Conservation (phyloP, 2,797 vertebrate genomes). For the Melanotaenia trifasciata region DNA sequence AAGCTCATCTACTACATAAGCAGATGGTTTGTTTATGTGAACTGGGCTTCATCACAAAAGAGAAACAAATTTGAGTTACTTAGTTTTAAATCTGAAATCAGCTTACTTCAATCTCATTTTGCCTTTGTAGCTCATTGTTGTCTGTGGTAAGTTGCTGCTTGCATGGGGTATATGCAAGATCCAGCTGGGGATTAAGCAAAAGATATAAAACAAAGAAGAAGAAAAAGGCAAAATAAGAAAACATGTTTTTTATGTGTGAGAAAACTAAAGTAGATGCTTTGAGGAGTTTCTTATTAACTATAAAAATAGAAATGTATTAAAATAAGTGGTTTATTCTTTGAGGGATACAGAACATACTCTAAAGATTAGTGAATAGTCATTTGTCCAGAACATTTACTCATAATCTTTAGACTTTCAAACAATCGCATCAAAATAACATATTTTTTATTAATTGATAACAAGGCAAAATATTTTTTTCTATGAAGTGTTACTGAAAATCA, state of each 20-base stretch:
- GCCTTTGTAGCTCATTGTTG: constrained; percentile 69
- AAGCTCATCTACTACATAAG: constrained; percentile 35
- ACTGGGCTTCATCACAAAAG: constrained; percentile 39
- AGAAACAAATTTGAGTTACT: constrained; percentile 73
- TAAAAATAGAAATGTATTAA: constrained; percentile 53
- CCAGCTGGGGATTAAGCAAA: constrained; percentile 64
- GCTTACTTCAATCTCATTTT: constrained; percentile 82
- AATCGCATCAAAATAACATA: too few relatives aligned
- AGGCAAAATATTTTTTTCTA: neutral
- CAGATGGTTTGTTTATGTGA: constrained; percentile 78
- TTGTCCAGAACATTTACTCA: constrained; percentile 12
- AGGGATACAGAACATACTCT: constrained; percentile 49
- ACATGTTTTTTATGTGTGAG: constrained; percentile 44
- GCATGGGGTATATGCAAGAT: constrained; percentile 42
- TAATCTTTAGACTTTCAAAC: neutral
- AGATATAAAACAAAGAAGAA: constrained; percentile 37
- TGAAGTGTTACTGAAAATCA: neutral
- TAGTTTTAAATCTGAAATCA: constrained; percentile 81
- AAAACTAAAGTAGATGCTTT: constrained; percentile 34
- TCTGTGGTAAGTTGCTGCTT: constrained; percentile 64
- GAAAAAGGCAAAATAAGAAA: constrained; percentile 40
- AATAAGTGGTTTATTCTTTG: constrained; percentile 53
- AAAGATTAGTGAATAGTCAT: constrained; percentile 37
- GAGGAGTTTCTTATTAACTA: constrained; percentile 47
- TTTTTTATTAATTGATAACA: neutral